Percentiles rank a stretch among this genome's conserved stretches.
These are phyloP conservation scores for Lepidotrigona ventralis DNA, from an alignment of 1,140 invertebrate genomes.

Conservation along the genomic window DNA sequence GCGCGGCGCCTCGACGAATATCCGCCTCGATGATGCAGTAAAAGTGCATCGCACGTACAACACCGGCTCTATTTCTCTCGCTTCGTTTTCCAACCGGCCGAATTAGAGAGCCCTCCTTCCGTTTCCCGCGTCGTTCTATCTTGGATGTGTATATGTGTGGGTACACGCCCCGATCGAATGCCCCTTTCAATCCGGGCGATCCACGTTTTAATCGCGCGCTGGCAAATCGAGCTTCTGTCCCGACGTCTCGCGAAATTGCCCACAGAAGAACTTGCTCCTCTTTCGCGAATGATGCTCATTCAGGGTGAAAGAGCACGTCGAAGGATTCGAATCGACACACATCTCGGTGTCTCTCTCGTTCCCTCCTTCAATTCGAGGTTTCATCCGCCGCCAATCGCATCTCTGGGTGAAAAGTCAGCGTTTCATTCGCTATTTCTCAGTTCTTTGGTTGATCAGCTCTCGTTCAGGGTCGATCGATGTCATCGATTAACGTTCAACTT, in stretches of 20 bases:
- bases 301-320: too few species aligned
- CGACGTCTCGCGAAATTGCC: not conserved
- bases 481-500: too few species aligned
- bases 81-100: slow-evolving; percentile 57
- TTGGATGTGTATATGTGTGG: not conserved
- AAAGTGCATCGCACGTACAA: slow-evolving; percentile 64
- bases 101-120: slow-evolving; percentile 36
- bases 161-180: slow-evolving; percentile 7
- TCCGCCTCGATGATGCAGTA: slow-evolving; percentile 58
- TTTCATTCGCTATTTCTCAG: too few species aligned
- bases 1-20: slow-evolving; percentile 46
- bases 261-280: too few species aligned
- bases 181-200: slow-evolving; percentile 14
- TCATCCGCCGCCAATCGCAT: too few species aligned
- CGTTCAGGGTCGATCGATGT: too few species aligned
- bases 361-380: too few species aligned
- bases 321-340: too few species aligned
- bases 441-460: too few species aligned
- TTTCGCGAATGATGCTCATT: too few species aligned
- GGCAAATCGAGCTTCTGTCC: slow-evolving; percentile 3
- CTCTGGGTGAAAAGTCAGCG: too few species aligned
- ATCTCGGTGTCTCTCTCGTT: too few species aligned
- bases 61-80: slow-evolving; percentile 56
- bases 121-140: slow-evolving; percentile 2
- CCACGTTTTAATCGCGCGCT: not conserved